phyloP scores from a whole-genome alignment of 2,113 vertebrate genomes.

The Clarias batrachus region DNA sequence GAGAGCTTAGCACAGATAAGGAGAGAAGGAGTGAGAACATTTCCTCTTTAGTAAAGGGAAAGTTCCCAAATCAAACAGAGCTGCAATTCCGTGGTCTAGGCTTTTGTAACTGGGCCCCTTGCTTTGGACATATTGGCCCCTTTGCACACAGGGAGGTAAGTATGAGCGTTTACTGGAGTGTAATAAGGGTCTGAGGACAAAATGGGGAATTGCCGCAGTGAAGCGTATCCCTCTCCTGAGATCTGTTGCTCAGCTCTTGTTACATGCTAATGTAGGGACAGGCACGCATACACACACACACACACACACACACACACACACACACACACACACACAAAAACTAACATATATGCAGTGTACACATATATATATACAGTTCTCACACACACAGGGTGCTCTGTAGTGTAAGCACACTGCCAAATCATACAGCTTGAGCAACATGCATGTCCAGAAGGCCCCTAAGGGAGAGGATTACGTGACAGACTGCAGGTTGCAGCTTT shows the following conservation, averaged over 20 bases:
- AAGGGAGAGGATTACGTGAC: slow-evolving; percentile 71
- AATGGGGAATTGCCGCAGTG: not conserved
- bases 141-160: slow-evolving; percentile 1
- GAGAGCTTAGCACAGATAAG: slow-evolving; percentile 27
- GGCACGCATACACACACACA: slow-evolving; percentile 47
- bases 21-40: slow-evolving; percentile 48
- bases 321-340: slow-evolving; percentile 22
- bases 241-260: slow-evolving; percentile 38
- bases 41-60: slow-evolving; percentile 51
- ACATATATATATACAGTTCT: not conserved
- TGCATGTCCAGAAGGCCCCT: slow-evolving; percentile 68
- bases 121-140: not conserved
- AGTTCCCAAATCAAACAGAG: slow-evolving; percentile 63
- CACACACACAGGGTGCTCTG: slow-evolving; percentile 10
- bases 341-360: not conserved
- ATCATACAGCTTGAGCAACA: slow-evolving; percentile 69
- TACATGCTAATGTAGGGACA: slow-evolving; percentile 56
- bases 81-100: slow-evolving; percentile 17
- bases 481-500: slow-evolving; percentile 59
- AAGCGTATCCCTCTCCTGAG: slow-evolving; percentile 2
- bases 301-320: slow-evolving; percentile 13
- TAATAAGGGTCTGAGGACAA: slow-evolving; percentile 14
- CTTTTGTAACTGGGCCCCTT: not conserved
- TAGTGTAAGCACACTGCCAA: slow-evolving; percentile 65
- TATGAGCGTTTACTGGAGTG: not conserved